Conservation (phyloP, 2,113 vertebrate genomes). For the Ancistrus triradiatus region DNA sequence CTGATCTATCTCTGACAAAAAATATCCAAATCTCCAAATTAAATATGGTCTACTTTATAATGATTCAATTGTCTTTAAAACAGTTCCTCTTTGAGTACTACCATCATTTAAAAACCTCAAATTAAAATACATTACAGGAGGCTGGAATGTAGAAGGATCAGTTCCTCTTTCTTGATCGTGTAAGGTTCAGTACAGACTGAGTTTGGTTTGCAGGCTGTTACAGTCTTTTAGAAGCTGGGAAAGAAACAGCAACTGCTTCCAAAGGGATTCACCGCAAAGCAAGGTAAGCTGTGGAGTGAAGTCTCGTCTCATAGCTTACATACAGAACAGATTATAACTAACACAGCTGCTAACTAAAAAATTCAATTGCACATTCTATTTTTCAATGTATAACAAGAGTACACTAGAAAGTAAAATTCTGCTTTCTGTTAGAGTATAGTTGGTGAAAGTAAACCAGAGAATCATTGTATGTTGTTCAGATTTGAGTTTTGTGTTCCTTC, state of each 20-base stretch:
- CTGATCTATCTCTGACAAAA: too few species aligned
- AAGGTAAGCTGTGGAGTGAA: conserved; percentile 9
- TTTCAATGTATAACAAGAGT: too few species aligned
- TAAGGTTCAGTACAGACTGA: neutral
- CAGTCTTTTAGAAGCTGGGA: neutral
- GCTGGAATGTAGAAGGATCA: neutral
- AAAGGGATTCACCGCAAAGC: neutral
- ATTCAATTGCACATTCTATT: too few species aligned
- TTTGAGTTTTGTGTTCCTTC: neutral
- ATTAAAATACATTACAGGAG: neutral
- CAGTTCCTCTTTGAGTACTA: too few species aligned
- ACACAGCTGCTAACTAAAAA: too few species aligned
- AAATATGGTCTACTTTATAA: too few species aligned
- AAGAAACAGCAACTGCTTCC: neutral
- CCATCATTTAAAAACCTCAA: too few species aligned
- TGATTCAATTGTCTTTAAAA: too few species aligned
- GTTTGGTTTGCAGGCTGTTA: neutral
- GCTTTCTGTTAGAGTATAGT: too few species aligned
- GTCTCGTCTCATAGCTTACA: neutral
- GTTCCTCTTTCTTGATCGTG: conserved; percentile 4
- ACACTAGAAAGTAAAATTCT: too few species aligned
- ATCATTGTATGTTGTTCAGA: neutral
- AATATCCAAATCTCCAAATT: too few species aligned
- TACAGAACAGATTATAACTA: neutral
- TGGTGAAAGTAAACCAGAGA: neutral